Evolutionary conservation across 2,113 vertebrate genomes (phyloP).

Genomic region (Ictalurus punctatus): DNA sequence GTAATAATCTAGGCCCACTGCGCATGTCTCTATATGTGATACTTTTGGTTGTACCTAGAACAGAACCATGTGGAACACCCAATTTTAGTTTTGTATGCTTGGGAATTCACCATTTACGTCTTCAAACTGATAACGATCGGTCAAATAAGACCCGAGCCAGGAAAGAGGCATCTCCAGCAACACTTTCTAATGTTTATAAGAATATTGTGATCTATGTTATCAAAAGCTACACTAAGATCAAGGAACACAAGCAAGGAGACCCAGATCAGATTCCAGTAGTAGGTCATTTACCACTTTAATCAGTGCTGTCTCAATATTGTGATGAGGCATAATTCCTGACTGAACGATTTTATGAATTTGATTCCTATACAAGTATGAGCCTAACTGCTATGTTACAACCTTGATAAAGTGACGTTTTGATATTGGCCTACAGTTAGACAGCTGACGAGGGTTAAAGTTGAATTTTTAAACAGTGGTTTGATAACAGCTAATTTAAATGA

Average conservation of each 20-base stretch:
- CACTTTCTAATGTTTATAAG: neutral
- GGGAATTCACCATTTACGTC: neutral
- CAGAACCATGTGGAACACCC: neutral
- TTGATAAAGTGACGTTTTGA: neutral
- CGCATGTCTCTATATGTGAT: too few relatives aligned
- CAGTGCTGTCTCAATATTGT: neutral
- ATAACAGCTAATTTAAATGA: neutral
- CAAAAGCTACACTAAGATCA: neutral
- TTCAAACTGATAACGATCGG: neutral
- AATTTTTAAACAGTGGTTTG: neutral
- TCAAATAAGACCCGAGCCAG: neutral
- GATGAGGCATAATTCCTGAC: neutral
- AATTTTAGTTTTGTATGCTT: neutral
- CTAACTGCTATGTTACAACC: neutral
- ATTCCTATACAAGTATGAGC: neutral
- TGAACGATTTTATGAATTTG: neutral
- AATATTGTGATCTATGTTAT: neutral
- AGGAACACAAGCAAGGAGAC: neutral
- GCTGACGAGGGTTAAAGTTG: neutral
- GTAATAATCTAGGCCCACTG: neutral
- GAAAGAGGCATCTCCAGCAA: neutral
- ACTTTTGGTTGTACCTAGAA: neutral
- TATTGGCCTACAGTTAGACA: neutral
- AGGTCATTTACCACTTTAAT: neutral
- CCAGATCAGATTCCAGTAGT: neutral